These are phyloP conservation scores for Lophotriccus pileatus DNA, from an alignment of 2,797 vertebrate species.

Conservation along the genomic window DNA sequence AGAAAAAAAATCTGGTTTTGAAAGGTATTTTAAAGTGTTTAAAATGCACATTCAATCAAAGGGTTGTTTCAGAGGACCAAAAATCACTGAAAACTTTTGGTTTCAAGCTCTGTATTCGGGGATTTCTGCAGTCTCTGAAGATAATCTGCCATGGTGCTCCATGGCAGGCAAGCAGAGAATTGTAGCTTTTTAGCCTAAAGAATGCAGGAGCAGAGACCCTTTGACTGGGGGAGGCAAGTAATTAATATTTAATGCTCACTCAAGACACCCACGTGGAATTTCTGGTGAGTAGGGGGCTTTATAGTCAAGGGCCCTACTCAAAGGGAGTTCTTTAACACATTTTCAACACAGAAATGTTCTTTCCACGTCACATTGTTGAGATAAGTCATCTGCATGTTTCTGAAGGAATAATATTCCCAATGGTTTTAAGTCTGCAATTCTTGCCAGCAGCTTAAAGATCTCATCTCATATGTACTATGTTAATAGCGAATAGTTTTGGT, in stretches of 20 bases:
- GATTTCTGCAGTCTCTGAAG: not conserved
- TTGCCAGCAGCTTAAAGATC: not conserved
- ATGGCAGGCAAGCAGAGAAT: not conserved
- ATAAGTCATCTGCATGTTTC: not conserved
- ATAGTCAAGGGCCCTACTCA: not conserved
- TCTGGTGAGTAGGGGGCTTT: slow-evolving; percentile 1
- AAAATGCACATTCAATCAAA: not conserved
- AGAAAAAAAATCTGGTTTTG: not conserved
- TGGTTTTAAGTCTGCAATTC: not conserved
- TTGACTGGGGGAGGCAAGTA: not conserved
- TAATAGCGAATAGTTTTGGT: not conserved
- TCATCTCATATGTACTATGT: not conserved
- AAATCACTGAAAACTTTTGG: not conserved
- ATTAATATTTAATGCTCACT: slow-evolving; percentile 22
- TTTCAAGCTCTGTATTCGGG: not conserved
- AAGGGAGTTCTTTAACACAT: not conserved
- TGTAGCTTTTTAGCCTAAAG: not conserved
- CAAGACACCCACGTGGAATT: not conserved
- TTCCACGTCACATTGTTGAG: not conserved
- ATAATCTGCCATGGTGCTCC: not conserved
- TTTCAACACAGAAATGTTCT: not conserved
- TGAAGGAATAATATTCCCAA: not conserved
- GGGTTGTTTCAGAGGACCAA: not conserved
- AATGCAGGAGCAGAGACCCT: slow-evolving; percentile 20
- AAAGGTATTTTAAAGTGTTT: not conserved